Percentiles rank a stretch among this genome's conserved stretches.
These are phyloP conservation scores for Gavia stellata DNA, from an alignment of 2,113 vertebrate genomes.

Conservation along the genomic window DNA sequence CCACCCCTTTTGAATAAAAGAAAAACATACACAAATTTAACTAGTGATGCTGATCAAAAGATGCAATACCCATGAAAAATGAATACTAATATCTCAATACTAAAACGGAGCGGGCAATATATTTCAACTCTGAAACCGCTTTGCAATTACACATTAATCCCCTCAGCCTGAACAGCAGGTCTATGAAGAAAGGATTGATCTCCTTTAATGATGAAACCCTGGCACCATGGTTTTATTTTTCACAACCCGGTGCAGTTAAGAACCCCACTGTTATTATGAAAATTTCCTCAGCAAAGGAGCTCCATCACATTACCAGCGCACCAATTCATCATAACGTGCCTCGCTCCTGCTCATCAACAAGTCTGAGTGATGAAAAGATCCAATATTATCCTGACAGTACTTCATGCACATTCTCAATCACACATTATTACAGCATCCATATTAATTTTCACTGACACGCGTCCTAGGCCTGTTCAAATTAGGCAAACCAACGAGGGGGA, in stretches of 20 bases:
- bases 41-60: slow-evolving; percentile 66
- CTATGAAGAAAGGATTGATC: slow-evolving; percentile 75
- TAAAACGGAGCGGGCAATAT: slow-evolving; percentile 57
- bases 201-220: slow-evolving; percentile 81
- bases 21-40: slow-evolving; percentile 60
- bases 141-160: slow-evolving; percentile 74
- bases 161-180: slow-evolving; percentile 68
- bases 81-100: slow-evolving; percentile 68
- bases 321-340: slow-evolving; percentile 82
- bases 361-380: slow-evolving; percentile 96
- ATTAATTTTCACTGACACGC: slow-evolving; percentile 98
- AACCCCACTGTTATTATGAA: slow-evolving; percentile 82
- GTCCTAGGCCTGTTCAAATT: slow-evolving; percentile 95
- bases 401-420: slow-evolving; percentile 94
- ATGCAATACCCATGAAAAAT: slow-evolving; percentile 66
- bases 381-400: slow-evolving; percentile 98
- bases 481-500: slow-evolving; percentile 88
- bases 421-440: slow-evolving; percentile 99
- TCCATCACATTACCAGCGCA: slow-evolving; percentile 75
- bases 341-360: slow-evolving; percentile 94
- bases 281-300: slow-evolving; percentile 80
- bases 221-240: slow-evolving; percentile 79
- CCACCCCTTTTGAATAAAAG: slow-evolving; percentile 33
- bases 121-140: slow-evolving; percentile 74
- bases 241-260: slow-evolving; percentile 73